Percentiles rank a stretch among this genome's conserved stretches.
Conservation (phyloP, 1,140 invertebrate species). For the Gonatopus flavifemur region DNA sequence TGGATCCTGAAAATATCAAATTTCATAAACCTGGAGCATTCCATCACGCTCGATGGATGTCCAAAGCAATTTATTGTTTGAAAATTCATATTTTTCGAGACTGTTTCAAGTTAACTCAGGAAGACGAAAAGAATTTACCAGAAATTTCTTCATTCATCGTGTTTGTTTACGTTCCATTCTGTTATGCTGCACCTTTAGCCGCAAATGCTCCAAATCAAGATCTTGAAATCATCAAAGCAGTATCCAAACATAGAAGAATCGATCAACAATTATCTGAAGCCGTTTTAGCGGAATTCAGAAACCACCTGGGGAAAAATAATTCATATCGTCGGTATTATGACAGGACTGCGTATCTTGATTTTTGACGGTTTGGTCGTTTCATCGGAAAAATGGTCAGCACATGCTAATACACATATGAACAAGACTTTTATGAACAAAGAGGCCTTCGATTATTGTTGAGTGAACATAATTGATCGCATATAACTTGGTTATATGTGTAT, state of each 20-base stretch:
- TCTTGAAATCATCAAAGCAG: constrained; percentile 31
- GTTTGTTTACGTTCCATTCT: constrained; percentile 32
- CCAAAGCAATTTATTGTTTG: constrained; percentile 47
- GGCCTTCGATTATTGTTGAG: too few species aligned
- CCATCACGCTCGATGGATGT: constrained; percentile 46
- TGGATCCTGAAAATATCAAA: constrained; percentile 7
- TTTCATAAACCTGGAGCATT: constrained; percentile 35
- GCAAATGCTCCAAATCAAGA: constrained; percentile 31
- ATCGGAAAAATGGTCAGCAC: too few species aligned
- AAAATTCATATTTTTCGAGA: constrained; percentile 38
- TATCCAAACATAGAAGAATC: constrained; percentile 22
- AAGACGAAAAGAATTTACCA: constrained; percentile 27
- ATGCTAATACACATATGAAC: too few species aligned
- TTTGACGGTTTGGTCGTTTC: too few species aligned
- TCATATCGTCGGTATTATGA: too few species aligned
- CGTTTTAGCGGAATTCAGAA: constrained; percentile 29
- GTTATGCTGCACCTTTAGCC: constrained; percentile 27
- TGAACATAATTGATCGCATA: too few species aligned
- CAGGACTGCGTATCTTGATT: too few species aligned
- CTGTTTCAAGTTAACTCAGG: constrained; percentile 27
- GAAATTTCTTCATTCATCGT: constrained; percentile 37
- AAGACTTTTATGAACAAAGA: too few species aligned
- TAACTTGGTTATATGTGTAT: too few species aligned
- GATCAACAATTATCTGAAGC: constrained; percentile 24
- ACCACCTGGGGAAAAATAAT: too few species aligned